These are phyloP conservation scores for Paracyclopina nana DNA, from an alignment of 1,140 invertebrate species.

Conservation along the genomic window DNA sequence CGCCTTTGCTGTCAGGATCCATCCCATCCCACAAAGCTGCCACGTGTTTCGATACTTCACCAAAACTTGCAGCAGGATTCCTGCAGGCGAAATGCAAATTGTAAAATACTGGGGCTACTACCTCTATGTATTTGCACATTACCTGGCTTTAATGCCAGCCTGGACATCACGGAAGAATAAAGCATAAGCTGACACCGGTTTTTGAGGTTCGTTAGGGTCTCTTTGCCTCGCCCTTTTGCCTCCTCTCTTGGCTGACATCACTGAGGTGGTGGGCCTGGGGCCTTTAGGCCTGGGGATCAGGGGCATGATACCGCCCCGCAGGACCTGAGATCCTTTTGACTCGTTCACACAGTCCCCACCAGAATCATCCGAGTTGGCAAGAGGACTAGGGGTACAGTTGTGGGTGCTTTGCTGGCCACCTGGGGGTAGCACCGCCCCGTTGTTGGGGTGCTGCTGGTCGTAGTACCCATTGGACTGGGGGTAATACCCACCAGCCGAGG, in stretches of 20 bases:
- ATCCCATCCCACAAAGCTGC: slow-evolving; percentile 94
- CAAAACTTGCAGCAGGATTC: slow-evolving; percentile 86
- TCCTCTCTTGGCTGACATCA: too few relatives aligned
- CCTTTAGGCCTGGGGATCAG: neutral
- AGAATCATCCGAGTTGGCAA: neutral
- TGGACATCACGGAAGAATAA: slow-evolving; percentile 94
- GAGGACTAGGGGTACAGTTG: neutral
- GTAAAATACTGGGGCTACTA: too few relatives aligned
- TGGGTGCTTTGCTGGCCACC: neutral
- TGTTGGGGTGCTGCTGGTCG: neutral
- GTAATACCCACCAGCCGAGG: too few relatives aligned
- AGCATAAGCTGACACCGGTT: slow-evolving; percentile 87
- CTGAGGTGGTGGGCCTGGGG: neutral
- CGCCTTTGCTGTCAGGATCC: slow-evolving; percentile 79
- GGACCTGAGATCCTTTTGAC: neutral
- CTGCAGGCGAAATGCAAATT: too few relatives aligned
- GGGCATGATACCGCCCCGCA: neutral
- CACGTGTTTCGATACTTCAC: slow-evolving; percentile 94
- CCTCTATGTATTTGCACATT: too few relatives aligned
- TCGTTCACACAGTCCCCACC: neutral
- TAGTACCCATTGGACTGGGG: neutral
- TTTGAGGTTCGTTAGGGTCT: slow-evolving; percentile 17
- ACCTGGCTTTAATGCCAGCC: slow-evolving; percentile 86
- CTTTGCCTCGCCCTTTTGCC: slow-evolving; percentile 6
- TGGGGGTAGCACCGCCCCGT: neutral